A percentile compares a stretch with the other conserved stretches of the same genome.
These are phyloP conservation scores for Homalodisca vitripennis DNA, from an alignment of 1,140 invertebrate genomes.

Conservation along the genomic window DNA sequence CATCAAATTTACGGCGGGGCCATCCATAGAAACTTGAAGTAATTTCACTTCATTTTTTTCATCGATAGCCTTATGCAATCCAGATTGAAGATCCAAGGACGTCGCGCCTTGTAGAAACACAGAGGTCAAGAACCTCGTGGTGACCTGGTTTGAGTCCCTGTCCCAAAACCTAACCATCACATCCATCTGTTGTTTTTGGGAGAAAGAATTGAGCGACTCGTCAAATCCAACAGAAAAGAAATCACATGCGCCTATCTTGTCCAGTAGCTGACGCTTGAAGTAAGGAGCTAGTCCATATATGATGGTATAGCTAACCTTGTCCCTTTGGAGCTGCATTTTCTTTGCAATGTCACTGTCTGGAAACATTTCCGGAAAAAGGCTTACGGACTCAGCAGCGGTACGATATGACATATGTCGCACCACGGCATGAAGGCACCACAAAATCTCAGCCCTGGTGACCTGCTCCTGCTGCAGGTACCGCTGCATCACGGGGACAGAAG, in stretches of 20 bases:
- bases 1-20: neutral
- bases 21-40: neutral
- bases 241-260: neutral
- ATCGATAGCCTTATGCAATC: neutral
- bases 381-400: neutral
- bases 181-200: no score
- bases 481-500: no score
- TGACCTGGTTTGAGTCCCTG: neutral
- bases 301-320: neutral
- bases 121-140: neutral
- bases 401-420: neutral
- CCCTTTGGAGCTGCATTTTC: neutral
- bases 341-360: neutral
- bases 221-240: neutral
- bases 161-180: neutral
- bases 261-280: neutral
- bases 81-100: neutral
- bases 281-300: neutral
- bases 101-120: neutral
- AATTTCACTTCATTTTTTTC: neutral
- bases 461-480: no score
- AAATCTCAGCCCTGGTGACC: neutral
- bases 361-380: neutral
- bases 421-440: neutral
- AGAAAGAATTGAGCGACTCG: neutral